Evolutionary conservation across 2,797 vertebrate genomes (phyloP).

Genomic region (Liparis tanakae): DNA sequence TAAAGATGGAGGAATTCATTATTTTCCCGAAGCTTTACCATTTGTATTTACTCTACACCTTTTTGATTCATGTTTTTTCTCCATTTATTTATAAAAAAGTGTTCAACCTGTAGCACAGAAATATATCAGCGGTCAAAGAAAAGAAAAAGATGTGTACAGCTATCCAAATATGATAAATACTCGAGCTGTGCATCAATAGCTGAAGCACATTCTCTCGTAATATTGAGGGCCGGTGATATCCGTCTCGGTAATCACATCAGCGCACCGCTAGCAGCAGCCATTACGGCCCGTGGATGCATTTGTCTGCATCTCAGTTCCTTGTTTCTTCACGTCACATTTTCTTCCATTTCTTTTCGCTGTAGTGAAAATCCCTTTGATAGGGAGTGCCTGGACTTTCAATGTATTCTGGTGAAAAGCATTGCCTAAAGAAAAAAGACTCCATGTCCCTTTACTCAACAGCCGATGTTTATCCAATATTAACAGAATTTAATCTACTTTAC

Average conservation of each 20-base stretch:
- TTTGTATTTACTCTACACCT: background rate
- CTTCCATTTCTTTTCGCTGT: conserved; percentile 29
- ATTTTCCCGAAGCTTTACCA: background rate
- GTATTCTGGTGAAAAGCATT: conserved; percentile 55
- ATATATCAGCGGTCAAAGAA: background rate
- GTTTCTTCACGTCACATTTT: conserved; percentile 30
- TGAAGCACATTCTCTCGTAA: conserved; percentile 21
- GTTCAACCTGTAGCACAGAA: background rate
- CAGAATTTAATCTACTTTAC: conserved; percentile 40
- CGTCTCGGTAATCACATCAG: conserved; percentile 15
- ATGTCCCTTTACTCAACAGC: conserved; percentile 12
- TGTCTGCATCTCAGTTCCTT: conserved; percentile 29
- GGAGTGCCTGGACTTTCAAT: conserved; percentile 34
- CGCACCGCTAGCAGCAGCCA: conserved; percentile 41
- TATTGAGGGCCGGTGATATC: conserved; percentile 35
- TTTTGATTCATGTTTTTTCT: background rate
- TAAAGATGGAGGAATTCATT: background rate
- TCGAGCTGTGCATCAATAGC: background rate
- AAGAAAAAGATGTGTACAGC: background rate
- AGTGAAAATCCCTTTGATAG: conserved; percentile 37
- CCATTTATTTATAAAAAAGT: background rate
- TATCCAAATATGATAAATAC: background rate
- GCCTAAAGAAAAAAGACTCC: conserved; percentile 32
- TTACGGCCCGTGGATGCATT: conserved; percentile 29
- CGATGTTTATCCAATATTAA: conserved; percentile 23